Conservation (phyloP, 2,888 invertebrate species). For the Microchrysa polita region DNA sequence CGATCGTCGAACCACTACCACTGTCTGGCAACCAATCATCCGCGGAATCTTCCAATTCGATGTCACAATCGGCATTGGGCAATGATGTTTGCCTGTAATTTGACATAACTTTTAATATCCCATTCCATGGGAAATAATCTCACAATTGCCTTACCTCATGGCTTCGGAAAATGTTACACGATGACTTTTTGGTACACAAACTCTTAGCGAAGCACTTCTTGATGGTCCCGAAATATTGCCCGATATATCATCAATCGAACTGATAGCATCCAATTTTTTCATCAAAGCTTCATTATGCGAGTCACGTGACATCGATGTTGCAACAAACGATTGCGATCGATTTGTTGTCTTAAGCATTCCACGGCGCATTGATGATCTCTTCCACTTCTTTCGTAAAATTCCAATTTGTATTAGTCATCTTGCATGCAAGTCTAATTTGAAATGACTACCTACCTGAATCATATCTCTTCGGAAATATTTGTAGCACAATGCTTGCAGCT, state of each 20-base stretch:
- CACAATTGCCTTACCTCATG: conserved; percentile 59
- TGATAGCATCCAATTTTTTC: conserved; percentile 61
- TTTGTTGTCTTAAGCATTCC: conserved; percentile 69
- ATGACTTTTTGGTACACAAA: conserved; percentile 62
- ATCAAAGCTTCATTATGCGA: conserved; percentile 66
- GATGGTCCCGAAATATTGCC: conserved; percentile 73
- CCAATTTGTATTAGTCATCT: conserved; percentile 19
- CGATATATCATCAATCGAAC: conserved; percentile 62
- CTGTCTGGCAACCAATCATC: conserved; percentile 59
- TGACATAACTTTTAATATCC: too few relatives aligned
- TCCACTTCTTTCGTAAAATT: conserved; percentile 56
- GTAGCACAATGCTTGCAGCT: conserved; percentile 92
- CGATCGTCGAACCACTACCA: conserved; percentile 60
- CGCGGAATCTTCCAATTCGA: conserved; percentile 69
- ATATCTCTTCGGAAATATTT: conserved; percentile 94
- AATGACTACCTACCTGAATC: conserved; percentile 70
- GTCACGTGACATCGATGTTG: conserved; percentile 74
- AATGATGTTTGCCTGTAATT: conserved; percentile 78
- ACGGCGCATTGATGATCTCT: conserved; percentile 62
- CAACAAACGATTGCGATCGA: conserved; percentile 81
- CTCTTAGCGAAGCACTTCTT: conserved; percentile 74
- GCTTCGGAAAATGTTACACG: conserved; percentile 64
- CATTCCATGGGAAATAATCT: too few relatives aligned
- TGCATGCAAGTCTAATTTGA: not conserved
- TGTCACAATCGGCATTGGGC: conserved; percentile 78